Conservation (phyloP, 2,888 invertebrate genomes). For the Galeruca laticollis region DNA sequence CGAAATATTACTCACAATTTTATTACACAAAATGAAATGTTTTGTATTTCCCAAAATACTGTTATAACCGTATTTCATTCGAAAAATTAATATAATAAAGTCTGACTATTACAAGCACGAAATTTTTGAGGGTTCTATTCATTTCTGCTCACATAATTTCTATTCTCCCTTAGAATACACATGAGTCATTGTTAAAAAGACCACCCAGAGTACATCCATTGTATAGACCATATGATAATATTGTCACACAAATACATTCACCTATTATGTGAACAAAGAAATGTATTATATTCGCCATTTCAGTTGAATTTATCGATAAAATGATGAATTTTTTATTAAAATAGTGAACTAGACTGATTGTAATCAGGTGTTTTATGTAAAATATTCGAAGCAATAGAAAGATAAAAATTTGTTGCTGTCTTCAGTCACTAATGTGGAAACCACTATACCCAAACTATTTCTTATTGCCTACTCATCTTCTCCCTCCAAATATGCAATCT, state of each 20-base stretch:
- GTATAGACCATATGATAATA: constrained; percentile 32
- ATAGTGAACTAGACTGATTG: too few relatives aligned
- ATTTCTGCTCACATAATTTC: constrained; percentile 23
- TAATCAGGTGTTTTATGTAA: too few relatives aligned
- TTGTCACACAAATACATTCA: constrained; percentile 19
- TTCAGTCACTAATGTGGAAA: too few relatives aligned
- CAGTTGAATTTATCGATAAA: neutral
- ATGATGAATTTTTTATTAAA: too few relatives aligned
- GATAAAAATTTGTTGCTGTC: too few relatives aligned
- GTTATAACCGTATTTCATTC: constrained; percentile 9
- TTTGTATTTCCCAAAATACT: neutral
- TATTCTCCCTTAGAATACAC: constrained; percentile 14
- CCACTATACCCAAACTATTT: too few relatives aligned
- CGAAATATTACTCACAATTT: too few relatives aligned
- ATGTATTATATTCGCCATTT: neutral
- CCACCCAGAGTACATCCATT: constrained; percentile 30
- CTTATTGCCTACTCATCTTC: too few relatives aligned
- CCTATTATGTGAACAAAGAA: neutral
- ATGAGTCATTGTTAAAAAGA: constrained; percentile 31
- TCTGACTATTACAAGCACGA: too few relatives aligned
- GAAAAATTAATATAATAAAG: constrained; percentile 10
- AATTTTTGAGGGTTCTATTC: constrained; percentile 24
- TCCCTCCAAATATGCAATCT: too few relatives aligned
- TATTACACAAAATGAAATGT: too few relatives aligned
- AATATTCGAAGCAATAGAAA: too few relatives aligned